A percentile compares a stretch with the other conserved stretches of the same genome.
Conservation (phyloP, 92 coral and sea anemone species). For the Paragorgia papillata region DNA sequence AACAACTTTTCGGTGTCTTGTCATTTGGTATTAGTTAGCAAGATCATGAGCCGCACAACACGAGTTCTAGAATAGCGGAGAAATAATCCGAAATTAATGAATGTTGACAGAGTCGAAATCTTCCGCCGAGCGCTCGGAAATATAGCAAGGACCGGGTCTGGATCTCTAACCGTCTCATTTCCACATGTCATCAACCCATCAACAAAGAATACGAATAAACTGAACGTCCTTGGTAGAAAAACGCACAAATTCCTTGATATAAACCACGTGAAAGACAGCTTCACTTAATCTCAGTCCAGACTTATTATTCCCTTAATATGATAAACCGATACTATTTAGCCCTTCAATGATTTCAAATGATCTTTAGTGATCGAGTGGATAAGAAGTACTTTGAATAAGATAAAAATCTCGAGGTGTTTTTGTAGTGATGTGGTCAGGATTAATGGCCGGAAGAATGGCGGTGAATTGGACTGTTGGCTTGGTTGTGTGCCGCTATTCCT, state of each 20-base stretch:
- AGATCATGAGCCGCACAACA: not conserved
- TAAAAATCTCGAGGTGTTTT: conserved; percentile 8
- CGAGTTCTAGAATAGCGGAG: not conserved
- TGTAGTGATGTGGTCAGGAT: conserved; percentile 24
- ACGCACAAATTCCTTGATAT: too few species aligned
- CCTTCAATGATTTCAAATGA: not conserved
- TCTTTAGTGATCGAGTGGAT: not conserved
- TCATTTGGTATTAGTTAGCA: conserved; percentile 40
- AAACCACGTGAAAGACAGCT: too few species aligned
- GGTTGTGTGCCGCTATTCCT: conserved; percentile 31
- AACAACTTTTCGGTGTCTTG: not conserved
- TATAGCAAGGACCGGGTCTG: too few species aligned
- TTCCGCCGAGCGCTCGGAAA: too few species aligned
- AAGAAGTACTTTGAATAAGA: not conserved
- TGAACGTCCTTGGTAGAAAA: too few species aligned
- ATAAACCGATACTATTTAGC: not conserved
- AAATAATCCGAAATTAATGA: not conserved
- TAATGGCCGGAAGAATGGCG: conserved; percentile 26
- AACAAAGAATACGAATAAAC: too few species aligned
- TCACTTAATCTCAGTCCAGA: too few species aligned
- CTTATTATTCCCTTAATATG: not conserved
- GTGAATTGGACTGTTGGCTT: conserved; percentile 17
- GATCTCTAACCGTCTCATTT: too few species aligned
- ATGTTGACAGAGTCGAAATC: conserved; percentile 4
- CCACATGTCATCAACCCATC: too few species aligned